Conservation (phyloP, 2,113 vertebrate species). For the Amphiprion percula region DNA sequence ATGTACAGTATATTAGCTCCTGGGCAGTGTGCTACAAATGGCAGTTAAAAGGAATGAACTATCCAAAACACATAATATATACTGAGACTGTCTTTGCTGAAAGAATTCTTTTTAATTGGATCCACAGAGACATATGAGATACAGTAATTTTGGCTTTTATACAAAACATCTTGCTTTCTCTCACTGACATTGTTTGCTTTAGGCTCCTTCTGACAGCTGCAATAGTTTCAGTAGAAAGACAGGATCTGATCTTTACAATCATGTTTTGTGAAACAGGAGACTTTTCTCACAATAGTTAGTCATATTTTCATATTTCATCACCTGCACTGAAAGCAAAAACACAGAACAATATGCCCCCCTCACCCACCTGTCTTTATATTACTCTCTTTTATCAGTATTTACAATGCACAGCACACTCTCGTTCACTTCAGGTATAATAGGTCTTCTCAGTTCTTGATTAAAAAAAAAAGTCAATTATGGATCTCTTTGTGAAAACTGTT, state of each 20-base stretch:
- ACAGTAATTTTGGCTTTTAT: conserved; percentile 42
- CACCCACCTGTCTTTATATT: conserved; percentile 8
- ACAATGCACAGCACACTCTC: conserved; percentile 17
- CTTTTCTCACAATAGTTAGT: conserved; percentile 11
- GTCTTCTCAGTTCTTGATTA: not conserved
- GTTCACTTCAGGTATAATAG: not conserved
- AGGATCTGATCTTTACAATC: conserved; percentile 30
- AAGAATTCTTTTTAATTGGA: conserved; percentile 63
- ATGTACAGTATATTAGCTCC: not conserved
- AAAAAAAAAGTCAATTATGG: not conserved
- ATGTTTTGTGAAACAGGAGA: conserved; percentile 19
- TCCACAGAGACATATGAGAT: conserved; percentile 42
- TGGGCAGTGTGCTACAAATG: not conserved
- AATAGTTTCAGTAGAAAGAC: conserved; percentile 31
- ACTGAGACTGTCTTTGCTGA: conserved; percentile 23
- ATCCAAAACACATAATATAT: conserved; percentile 12
- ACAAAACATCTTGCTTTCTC: conserved; percentile 31
- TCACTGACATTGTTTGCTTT: conserved; percentile 23
- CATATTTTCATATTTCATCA: conserved; percentile 31
- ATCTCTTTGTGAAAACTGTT: conserved; percentile 9
- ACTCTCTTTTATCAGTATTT: conserved; percentile 45
- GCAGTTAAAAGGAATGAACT: not conserved
- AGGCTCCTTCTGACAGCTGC: not conserved
- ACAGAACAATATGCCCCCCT: conserved; percentile 29
- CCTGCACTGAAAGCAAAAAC: conserved; percentile 34